A percentile compares a stretch with the other conserved stretches of the same genome.
Conservation (phyloP, 1,140 invertebrate genomes). For the Danaus melanippus region DNA sequence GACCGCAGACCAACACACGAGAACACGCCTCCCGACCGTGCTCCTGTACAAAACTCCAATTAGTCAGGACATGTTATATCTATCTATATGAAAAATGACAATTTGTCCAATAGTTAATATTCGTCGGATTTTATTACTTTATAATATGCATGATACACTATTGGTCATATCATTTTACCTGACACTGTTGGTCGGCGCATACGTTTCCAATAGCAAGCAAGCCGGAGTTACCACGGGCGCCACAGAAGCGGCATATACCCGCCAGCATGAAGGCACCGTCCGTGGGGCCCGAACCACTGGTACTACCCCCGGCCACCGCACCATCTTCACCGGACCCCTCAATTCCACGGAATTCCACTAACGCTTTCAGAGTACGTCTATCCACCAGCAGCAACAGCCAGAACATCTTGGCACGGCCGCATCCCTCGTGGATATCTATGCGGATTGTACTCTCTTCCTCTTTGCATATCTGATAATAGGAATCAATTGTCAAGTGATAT, state of each 20-base stretch:
- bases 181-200: constrained; percentile 94
- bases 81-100: too few relatives aligned
- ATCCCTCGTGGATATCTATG: constrained; percentile 96
- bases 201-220: constrained; percentile 93
- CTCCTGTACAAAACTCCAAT: constrained; percentile 73
- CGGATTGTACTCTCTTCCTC: constrained; percentile 95
- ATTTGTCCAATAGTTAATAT: too few relatives aligned
- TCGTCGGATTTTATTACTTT: too few relatives aligned
- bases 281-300: constrained; percentile 33
- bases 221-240: constrained; percentile 85
- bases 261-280: constrained; percentile 64
- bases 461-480: constrained; percentile 81
- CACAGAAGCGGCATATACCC: constrained; percentile 94
- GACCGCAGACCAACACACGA: constrained; percentile 89
- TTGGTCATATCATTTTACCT: constrained; percentile 65
- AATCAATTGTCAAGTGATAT: constrained; percentile 3
- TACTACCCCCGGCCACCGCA: constrained; percentile 7
- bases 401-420: constrained; percentile 94
- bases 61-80: background rate
- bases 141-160: too few relatives aligned
- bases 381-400: constrained; percentile 95
- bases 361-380: constrained; percentile 91
- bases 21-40: constrained; percentile 88
- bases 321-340: constrained; percentile 19
- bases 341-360: constrained; percentile 91